Conservation (phyloP, 2,888 invertebrate genomes). For the Oasisia sp. region DNA sequence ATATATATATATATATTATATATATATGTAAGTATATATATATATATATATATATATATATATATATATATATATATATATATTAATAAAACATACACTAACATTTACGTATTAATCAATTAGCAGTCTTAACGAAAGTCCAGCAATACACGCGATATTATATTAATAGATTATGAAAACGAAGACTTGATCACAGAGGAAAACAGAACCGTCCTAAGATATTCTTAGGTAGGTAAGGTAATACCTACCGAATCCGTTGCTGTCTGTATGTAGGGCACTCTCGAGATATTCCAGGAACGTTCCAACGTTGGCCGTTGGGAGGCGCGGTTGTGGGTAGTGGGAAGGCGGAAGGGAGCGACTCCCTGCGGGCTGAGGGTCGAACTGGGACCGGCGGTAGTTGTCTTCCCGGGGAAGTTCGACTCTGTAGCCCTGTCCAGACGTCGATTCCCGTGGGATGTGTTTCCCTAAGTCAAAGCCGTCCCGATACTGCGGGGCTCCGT, state of each 20-base stretch:
- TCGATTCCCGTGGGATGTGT: background rate
- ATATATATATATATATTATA: too few species aligned
- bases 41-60: too few species aligned
- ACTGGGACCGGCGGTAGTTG: background rate
- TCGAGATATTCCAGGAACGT: background rate
- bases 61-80: too few species aligned
- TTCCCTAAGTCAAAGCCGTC: background rate
- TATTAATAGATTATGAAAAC: too few species aligned
- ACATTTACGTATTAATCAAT: too few species aligned
- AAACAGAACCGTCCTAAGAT: too few species aligned
- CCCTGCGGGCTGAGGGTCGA: background rate
- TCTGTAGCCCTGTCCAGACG: background rate
- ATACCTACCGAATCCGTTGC: background rate
- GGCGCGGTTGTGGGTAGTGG: background rate
- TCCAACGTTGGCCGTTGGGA: background rate
- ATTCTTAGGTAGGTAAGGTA: too few species aligned
- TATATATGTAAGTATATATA: too few species aligned
- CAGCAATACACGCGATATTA: too few species aligned
- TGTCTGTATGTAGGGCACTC: background rate
- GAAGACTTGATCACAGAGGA: too few species aligned
- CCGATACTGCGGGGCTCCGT: background rate
- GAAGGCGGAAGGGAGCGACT: background rate
- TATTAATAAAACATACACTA: too few species aligned
- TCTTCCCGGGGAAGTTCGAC: background rate
- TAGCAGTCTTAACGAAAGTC: too few species aligned